Base-by-base conservation (phyloP, 2,888 invertebrate genomes). In the Pardosa pseudoannulata region DNA sequence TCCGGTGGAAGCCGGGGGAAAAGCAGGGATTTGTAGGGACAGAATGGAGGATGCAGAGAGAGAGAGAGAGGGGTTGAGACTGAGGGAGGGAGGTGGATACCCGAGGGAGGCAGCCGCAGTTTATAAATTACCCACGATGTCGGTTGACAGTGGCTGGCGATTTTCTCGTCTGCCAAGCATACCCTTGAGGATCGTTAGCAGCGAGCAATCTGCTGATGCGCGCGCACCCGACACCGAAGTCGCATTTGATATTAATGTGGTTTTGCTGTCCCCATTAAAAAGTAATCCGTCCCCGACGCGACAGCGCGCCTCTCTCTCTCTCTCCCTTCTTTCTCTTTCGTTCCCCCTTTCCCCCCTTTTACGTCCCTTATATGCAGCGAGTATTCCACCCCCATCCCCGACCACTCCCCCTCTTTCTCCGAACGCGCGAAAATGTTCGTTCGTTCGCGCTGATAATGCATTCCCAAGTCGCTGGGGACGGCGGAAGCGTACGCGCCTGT, bases 171-270 rank as follows among this genome's bases (percentile, higher is more conserved):
- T 80, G 78, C 85, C 76, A 76, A 85, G 79, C 68, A 80, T 80
- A 50, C 85, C 81, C 85, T 29, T 19, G 88, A 75, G 88, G 79
- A 83, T 83, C 88, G 88, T 88, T 88, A 88, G 88, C 75, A 67
- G 71, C 79, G 56, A 79, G 73, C 82, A 87, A 87, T 87, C 87
- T 82, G 78, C 75, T 56, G 79, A 36, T 79, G 87, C 87, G 85
- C 85, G 85, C 85, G 85, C 85, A 86, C 19, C 23, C 79, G 64
- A 88, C 88, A 83, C 81, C 75, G 85, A 85, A 85, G 70, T 74
- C 82, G 86, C 89, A 89, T 89, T 90, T 89, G 89, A 89, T 89
- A 89, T 90, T 90, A 90, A 90, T 90, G 90, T 89, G 90, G 89
- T 90, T 90, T 90, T 89, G 89, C 88, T 90, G 90, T 90, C 89